Evolutionary conservation across 2,888 invertebrate species (phyloP).

Genomic region (Euplagia quadripunctaria): DNA sequence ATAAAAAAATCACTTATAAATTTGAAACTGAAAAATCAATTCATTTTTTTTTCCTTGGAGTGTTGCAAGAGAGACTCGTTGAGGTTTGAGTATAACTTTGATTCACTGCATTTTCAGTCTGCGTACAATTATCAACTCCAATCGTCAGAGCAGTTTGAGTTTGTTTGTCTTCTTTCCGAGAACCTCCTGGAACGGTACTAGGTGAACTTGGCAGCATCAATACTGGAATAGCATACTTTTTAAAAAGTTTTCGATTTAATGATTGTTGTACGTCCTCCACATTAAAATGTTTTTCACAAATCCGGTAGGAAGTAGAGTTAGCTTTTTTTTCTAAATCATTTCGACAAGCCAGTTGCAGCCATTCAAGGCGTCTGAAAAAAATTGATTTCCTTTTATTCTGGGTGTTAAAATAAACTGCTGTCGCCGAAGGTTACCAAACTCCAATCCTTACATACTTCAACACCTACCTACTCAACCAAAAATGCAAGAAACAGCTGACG

Average conservation of each 20-base stretch:
- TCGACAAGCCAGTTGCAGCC: slow-evolving; percentile 15
- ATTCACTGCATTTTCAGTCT: slow-evolving; percentile 22
- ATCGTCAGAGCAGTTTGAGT: slow-evolving; percentile 24
- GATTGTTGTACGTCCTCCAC: slow-evolving; percentile 15
- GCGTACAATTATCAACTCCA: slow-evolving; percentile 19
- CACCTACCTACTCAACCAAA: no score
- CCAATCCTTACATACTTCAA: no score
- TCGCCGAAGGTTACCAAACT: no score
- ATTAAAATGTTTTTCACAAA: slow-evolving; percentile 49
- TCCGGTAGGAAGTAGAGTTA: slow-evolving; percentile 32
- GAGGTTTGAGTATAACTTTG: slow-evolving; percentile 37
- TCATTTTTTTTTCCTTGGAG: slow-evolving; percentile 36
- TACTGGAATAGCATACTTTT: slow-evolving; percentile 38
- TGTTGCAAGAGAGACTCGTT: slow-evolving; percentile 30
- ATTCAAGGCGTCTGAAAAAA: no score
- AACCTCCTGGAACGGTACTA: slow-evolving; percentile 19
- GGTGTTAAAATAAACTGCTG: no score
- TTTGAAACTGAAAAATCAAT: slow-evolving; percentile 2
- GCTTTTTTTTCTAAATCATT: slow-evolving; percentile 42
- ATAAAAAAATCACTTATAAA: no score
- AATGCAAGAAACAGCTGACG: no score
- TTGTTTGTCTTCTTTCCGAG: slow-evolving; percentile 25
- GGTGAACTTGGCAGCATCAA: slow-evolving; percentile 39
- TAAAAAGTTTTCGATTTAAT: slow-evolving; percentile 30
- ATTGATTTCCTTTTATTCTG: no score